These are phyloP conservation scores for Tachina lurida DNA, from an alignment of 2,888 invertebrate genomes.

Conservation along the genomic window DNA sequence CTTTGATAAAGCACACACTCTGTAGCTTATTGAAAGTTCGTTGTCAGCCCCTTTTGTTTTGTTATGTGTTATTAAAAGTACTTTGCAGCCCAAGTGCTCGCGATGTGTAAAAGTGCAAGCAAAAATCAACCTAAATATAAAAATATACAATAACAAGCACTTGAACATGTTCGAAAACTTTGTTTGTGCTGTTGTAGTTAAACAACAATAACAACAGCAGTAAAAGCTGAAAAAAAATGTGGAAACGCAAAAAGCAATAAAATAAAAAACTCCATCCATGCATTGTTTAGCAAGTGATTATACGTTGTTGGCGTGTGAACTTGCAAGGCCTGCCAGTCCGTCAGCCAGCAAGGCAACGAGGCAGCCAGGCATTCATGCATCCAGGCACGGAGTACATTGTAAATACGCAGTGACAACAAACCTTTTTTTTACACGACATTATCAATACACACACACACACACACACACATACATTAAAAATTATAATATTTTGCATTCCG, in stretches of 20 bases:
- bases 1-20: neutral
- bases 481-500: slow-evolving; percentile 64
- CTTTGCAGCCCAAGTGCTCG: slow-evolving; percentile 27
- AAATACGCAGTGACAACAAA: slow-evolving; percentile 70
- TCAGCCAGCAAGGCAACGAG: slow-evolving; percentile 16
- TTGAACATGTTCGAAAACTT: slow-evolving; percentile 65
- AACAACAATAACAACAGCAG: slow-evolving; percentile 6
- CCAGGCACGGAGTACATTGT: slow-evolving; percentile 25
- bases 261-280: slow-evolving; percentile 47
- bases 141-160: slow-evolving; percentile 57
- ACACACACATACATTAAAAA: neutral
- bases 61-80: slow-evolving; percentile 19
- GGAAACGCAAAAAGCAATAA: slow-evolving; percentile 36
- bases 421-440: slow-evolving; percentile 56
- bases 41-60: slow-evolving; percentile 15
- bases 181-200: slow-evolving; percentile 29
- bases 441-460: slow-evolving; percentile 14
- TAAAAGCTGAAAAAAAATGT: slow-evolving; percentile 20
- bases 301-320: slow-evolving; percentile 72
- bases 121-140: slow-evolving; percentile 63
- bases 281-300: slow-evolving; percentile 71
- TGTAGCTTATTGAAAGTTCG: slow-evolving; percentile 32
- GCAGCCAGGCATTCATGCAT: slow-evolving; percentile 16
- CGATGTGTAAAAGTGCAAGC: slow-evolving; percentile 53
- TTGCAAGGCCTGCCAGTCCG: slow-evolving; percentile 41